Percentiles rank a stretch among this genome's conserved stretches.
Conservation (phyloP, 2,888 invertebrate genomes). For the Pherbina coryleti region DNA sequence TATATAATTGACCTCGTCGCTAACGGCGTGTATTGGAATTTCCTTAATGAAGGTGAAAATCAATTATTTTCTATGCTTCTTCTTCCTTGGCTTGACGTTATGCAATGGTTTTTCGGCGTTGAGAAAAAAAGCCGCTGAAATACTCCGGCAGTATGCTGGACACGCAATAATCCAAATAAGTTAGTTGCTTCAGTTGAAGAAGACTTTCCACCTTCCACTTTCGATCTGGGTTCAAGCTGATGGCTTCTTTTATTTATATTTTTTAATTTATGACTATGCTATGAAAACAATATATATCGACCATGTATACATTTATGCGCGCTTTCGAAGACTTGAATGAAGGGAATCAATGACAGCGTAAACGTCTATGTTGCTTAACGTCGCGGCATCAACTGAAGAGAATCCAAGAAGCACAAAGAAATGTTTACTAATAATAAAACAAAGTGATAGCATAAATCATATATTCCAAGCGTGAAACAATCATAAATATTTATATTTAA, state of each 20-base stretch:
- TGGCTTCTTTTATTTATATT: background rate
- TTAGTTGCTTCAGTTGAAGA: too few relatives aligned
- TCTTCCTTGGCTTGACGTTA: background rate
- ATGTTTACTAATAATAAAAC: background rate
- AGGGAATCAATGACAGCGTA: background rate
- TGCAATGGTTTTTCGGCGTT: background rate
- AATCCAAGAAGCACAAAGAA: background rate
- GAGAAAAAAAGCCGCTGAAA: too few relatives aligned
- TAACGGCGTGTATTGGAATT: background rate
- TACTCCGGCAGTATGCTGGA: too few relatives aligned
- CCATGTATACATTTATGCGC: too few relatives aligned
- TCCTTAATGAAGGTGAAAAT: constrained; percentile 1
- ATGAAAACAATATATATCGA: background rate
- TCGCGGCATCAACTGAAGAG: background rate
- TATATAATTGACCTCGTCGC: constrained; percentile 1
- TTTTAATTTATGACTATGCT: background rate
- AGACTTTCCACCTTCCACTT: too few relatives aligned
- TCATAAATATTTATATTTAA: constrained; percentile 2
- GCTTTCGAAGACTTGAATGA: too few relatives aligned
- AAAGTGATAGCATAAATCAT: background rate
- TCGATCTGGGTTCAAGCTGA: too few relatives aligned
- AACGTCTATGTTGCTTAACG: background rate
- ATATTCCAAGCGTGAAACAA: background rate
- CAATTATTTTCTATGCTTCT: background rate
- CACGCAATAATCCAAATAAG: too few relatives aligned